Conservation (phyloP, 1,140 invertebrate genomes). For the Orius insidiosus region DNA sequence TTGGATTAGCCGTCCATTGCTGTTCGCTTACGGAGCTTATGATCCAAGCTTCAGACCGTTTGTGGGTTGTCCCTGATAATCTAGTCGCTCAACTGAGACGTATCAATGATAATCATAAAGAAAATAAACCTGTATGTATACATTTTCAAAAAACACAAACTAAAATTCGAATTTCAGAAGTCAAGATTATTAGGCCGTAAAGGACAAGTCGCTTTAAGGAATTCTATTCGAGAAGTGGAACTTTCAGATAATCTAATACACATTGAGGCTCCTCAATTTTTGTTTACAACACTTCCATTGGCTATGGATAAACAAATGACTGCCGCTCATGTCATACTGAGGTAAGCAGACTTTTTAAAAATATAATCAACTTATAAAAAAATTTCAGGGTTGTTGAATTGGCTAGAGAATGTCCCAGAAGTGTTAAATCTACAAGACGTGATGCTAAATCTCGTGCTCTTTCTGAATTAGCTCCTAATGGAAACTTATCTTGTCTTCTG, state of each 20-base stretch:
- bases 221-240: conserved; percentile 24
- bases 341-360: too few relatives aligned
- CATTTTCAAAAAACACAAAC: not conserved
- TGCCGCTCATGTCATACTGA: conserved; percentile 32
- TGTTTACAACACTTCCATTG: conserved; percentile 28
- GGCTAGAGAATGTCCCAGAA: conserved; percentile 15
- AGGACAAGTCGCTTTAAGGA: conserved; percentile 22
- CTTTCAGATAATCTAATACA: conserved; percentile 23
- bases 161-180: conserved; percentile 24
- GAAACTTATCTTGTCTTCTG: conserved; percentile 26
- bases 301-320: conserved; percentile 28
- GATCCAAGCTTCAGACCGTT: conserved; percentile 47
- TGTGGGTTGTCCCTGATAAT: conserved; percentile 62
- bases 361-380: not conserved
- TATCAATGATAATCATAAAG: conserved; percentile 33
- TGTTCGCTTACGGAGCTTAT: conserved; percentile 63
- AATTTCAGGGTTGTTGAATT: conserved; percentile 13
- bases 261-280: conserved; percentile 32
- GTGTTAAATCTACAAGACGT: conserved; percentile 17
- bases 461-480: conserved; percentile 24
- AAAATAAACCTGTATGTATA: conserved; percentile 25
- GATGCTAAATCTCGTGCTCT: conserved; percentile 21
- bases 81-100: conserved; percentile 46
- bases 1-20: conserved; percentile 64
- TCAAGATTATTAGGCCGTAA: conserved; percentile 25